Base-by-base conservation (phyloP, 2,888 invertebrate species). In the Tridacna crocea region DNA sequence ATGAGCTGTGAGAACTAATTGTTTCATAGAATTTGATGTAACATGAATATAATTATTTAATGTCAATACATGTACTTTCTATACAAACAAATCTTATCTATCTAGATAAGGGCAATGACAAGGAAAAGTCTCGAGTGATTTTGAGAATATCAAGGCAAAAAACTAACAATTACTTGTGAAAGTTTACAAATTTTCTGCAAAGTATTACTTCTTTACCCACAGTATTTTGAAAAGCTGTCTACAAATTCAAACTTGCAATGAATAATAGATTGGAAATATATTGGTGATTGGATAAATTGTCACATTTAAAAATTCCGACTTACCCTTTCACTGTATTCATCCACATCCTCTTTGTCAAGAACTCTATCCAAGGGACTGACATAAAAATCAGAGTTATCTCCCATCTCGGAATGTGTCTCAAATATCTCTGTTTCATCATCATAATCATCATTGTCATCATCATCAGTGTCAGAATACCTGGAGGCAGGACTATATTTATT, bases 341-440 rank as follows among this genome's bases (percentile, higher is more conserved):
- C 82, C 48, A 51, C 48, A 48, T 80, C 82, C 68, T 82, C 85
- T 66, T 76, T 60, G 70, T 86, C 82, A n/a, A 83, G 27, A n/a
- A 83, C 77, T 26, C 65, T 63, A 51, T 83, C 79, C 8, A 86
- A 47, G 6, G 86, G 78, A 73, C 86, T 83, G 12, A 82, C 80
- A 80, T 73, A 84, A 0, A 82, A 26, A 60, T 86, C 82, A 47
- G 79, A 75, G 63, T 80, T 61, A 79, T 81, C 83, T n/a, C 80
- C 80, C 26, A 73, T 68, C 24, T 82, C 78, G 17, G 80, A 82
- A 27, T 72, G 72, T 11, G 61, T 55, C 8, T 85, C 84, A 72
- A 72, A 78, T 36, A 47, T 82, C 24, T 79, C 76, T n/a, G 60
- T 60, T 12, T 85, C 85, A 48, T 84, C 80, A 47, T 82, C 83